A percentile compares a stretch with the other conserved stretches of the same genome.
These are phyloP conservation scores for Alsophila aescularia DNA, from an alignment of 2,888 invertebrate genomes.

Conservation along the genomic window DNA sequence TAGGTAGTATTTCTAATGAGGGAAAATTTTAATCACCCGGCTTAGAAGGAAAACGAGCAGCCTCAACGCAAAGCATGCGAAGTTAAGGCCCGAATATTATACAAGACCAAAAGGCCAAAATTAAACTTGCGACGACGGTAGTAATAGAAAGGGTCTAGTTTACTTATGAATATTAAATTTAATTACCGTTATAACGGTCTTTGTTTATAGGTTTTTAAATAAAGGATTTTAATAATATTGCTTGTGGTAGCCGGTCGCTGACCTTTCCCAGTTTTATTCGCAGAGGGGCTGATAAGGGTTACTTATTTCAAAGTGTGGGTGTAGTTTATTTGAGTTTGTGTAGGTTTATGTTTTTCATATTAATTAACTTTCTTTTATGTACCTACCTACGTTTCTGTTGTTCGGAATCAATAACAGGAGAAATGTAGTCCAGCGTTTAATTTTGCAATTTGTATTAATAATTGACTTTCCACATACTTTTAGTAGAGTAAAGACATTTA, in stretches of 20 bases:
- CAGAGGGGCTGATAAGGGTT: background rate
- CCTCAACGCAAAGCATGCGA: constrained; percentile 55
- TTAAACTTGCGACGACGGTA: constrained; percentile 59
- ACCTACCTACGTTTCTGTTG: no score
- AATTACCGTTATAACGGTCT: constrained; percentile 43
- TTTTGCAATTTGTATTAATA: no score
- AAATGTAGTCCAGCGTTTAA: no score
- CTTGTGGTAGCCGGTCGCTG: constrained; percentile 15
- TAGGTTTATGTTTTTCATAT: no score
- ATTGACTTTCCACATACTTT: no score
- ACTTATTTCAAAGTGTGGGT: background rate
- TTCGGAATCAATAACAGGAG: no score
- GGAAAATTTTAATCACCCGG: constrained; percentile 56
- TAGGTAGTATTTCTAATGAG: constrained; percentile 44
- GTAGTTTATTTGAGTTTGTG: background rate
- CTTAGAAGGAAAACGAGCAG: constrained; percentile 42
- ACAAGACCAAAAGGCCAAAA: constrained; percentile 65
- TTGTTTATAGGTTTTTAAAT: constrained; percentile 5
- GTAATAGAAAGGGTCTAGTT: constrained; percentile 55
- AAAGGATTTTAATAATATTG: constrained; percentile 12
- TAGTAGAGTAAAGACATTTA: no score
- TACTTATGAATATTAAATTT: constrained; percentile 65
- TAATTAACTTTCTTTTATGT: no score
- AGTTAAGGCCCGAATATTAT: constrained; percentile 61
- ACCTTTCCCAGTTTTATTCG: constrained; percentile 5